phyloP scores from a whole-genome alignment of 2,797 vertebrate genomes.

The Rhinogobio ventralis region DNA sequence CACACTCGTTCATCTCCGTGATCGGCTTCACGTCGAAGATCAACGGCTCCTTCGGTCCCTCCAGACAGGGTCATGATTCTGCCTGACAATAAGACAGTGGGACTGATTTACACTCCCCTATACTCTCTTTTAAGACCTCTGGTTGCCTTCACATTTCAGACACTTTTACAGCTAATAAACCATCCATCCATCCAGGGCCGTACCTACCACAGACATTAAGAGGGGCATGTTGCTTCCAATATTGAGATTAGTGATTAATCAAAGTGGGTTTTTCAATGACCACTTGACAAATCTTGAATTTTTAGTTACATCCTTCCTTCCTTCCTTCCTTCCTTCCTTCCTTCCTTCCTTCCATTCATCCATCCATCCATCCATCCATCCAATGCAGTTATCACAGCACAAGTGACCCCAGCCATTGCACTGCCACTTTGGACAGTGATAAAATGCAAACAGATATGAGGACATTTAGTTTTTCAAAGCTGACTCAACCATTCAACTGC shows the following conservation, averaged over 20 bases:
- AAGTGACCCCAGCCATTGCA: background rate
- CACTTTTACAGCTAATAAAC: slow-evolving; percentile 28
- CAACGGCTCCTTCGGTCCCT: slow-evolving; percentile 25
- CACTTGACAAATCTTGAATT: background rate
- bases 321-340: background rate
- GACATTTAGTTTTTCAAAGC: background rate
- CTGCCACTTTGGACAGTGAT: background rate
- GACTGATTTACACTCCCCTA: slow-evolving; percentile 38
- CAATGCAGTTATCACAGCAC: background rate
- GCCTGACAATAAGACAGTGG: slow-evolving; percentile 46
- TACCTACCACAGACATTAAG: background rate
- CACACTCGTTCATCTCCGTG: slow-evolving; percentile 45
- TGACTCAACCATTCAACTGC: slow-evolving; percentile 25
- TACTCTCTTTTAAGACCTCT: slow-evolving; percentile 32
- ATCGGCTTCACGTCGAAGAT: slow-evolving; percentile 36
- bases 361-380: background rate
- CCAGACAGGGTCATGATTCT: slow-evolving; percentile 51
- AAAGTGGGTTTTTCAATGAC: slow-evolving; percentile 1
- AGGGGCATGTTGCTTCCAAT: background rate
- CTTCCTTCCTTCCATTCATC: background rate
- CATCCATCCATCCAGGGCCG: background rate
- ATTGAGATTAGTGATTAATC: background rate
- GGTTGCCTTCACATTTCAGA: slow-evolving; percentile 26
- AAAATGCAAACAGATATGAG: background rate
- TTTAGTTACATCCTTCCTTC: background rate